Base-by-base conservation (phyloP, 2,113 vertebrate species). In the Zosterops pallidus region DNA sequence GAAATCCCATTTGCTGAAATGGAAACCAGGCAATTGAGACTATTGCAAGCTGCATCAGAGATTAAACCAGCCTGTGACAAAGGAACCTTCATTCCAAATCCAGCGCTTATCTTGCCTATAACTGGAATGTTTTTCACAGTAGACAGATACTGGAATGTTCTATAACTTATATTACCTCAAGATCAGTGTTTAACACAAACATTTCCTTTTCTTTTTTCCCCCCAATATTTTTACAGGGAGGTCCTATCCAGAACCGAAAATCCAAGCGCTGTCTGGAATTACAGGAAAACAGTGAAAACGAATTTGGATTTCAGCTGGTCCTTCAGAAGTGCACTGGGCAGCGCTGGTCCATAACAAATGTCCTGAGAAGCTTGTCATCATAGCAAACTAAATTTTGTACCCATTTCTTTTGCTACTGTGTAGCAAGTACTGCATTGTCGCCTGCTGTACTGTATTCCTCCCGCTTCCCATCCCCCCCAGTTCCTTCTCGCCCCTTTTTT, bases 211-310 rank as follows among this genome's bases (percentile, higher is more conserved):
- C 16, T 41, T 35, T 92, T 91, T 21, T 74, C 24, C 42, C 1
- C 41, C 39, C 29, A 5, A 29, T 85, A 60, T 37, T 97, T 97
- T 97, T 97, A 70, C 96, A 99, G 99, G 99, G 99, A 98, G 99
- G 99, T 90, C 97, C 99, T 94, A 99, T 99, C 97, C 99, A 99
- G 98, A 99, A 99, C 98, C 98, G 97, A 96, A 99, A 99, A 98
- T 99, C 99, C 95, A 99, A 99, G 97, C 98, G 99, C 96, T 99
- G 99, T 92, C 98, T 99, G 76, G 99, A 99, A 97, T 96, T 99
- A n/a, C 98, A 99, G 96, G 98, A 98, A 83, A 99, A 98, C 97
- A 98, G 89, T 7, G 99, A 99, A 82, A 98, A 97, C 59, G 99
- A 99, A 92, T 99, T 99, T 33, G 99, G 99, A 53, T 99, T 98